Evolutionary conservation across 2,888 invertebrate species (phyloP), one percentile per base, ranked within the genome.

Genomic region (Venustoraphidia nigricollis): DNA sequence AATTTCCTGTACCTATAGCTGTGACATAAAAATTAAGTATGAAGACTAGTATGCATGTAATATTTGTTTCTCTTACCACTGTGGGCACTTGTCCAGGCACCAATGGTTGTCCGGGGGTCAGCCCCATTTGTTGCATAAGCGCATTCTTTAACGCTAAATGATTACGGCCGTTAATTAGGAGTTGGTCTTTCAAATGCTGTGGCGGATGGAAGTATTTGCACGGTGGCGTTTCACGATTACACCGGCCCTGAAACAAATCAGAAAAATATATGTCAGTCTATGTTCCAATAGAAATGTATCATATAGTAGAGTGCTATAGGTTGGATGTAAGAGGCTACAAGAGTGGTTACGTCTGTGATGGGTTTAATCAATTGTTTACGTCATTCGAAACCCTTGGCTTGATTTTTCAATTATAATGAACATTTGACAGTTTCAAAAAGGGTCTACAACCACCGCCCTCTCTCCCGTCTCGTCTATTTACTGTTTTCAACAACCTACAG

Each of bases 141-240:
- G 92, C 93, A 76, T 96, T 96, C 77, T 97, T 97, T 71, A 98
- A 76, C 65, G 97, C 96, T 75, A 98, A 80, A 77, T 98, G 97
- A 79, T 98, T 97, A 67, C 96, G 81, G 59, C 98, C 98, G 77
- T 98, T 99, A 78, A 98, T 96, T 71, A 99, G 79, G 68, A 99
- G 79, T 79, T 98, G 97, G 76, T 99, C 98, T 78, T 97, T 96
- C 64, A 98, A 80, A 73, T 98, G 98, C 73, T 97, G 97, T 59
- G 98, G 98, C 60, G 98, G 98, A 76, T 99, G 98, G 76, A 98
- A 95, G 77, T 98, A 99, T 80, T 99, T 98, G 89, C 98, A 98
- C 63, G 97, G 97, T 57, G 98, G 98, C 70, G 98, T 97, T 75
- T 98, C 97, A 64, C 98, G 84, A 71, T 97, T 97, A 81, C 98